Conservation (phyloP, 1,140 invertebrate genomes). For the Armadillidium nasatum region DNA sequence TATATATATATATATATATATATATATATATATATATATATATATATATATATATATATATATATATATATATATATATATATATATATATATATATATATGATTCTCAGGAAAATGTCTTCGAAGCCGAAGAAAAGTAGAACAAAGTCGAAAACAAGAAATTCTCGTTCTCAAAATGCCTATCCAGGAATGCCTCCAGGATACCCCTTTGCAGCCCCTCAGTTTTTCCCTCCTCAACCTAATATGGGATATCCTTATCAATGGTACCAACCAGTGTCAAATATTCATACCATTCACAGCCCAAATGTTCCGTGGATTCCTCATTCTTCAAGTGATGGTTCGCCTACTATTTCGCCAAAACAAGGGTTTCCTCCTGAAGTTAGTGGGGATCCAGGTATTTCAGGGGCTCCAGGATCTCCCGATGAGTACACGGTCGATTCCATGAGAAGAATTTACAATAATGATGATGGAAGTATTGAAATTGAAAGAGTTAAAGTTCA, state of each 20-base stretch:
- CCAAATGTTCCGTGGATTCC: background rate
- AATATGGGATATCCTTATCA: background rate
- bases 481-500: conserved; percentile 43
- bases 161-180: background rate
- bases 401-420: background rate
- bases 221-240: background rate
- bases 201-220: background rate
- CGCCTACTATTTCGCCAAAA: background rate
- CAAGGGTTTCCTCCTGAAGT: background rate
- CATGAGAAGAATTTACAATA: conserved; percentile 39
- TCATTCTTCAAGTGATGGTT: background rate
- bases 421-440: conserved; percentile 43
- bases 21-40: too few relatives aligned
- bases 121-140: background rate
- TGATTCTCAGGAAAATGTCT: background rate
- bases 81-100: too few relatives aligned
- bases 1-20: too few relatives aligned
- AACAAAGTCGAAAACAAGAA: background rate
- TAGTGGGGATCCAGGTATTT: too few relatives aligned
- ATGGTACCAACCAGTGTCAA: background rate
- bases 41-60: too few relatives aligned
- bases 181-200: background rate
- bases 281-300: background rate
- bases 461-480: conserved; percentile 41
- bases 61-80: too few relatives aligned